Evolutionary conservation across 2,113 vertebrate species (phyloP).

Genomic region (rat (Rattus norvegicus)): DNA sequence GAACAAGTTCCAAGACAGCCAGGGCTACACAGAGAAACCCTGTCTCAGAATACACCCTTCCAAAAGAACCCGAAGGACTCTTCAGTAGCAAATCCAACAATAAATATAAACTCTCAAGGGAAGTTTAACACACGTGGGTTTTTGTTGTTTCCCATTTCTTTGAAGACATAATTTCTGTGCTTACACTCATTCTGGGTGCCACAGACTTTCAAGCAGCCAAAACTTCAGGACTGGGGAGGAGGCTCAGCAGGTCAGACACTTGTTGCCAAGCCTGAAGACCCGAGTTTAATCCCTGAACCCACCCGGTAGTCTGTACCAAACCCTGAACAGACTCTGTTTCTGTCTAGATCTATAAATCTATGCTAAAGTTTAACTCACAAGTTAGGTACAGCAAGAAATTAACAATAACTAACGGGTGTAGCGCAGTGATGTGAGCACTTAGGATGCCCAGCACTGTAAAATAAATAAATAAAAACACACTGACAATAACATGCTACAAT

Average conservation of each 20-base stretch:
- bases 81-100: slow-evolving; percentile 9
- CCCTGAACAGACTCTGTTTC: background rate
- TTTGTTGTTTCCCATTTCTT: background rate
- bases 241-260: too few relatives aligned
- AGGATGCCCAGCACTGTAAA: background rate
- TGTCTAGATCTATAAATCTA: background rate
- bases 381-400: background rate
- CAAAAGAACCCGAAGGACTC: background rate
- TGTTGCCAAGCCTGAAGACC: background rate
- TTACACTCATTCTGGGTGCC: background rate
- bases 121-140: slow-evolving; percentile 20
- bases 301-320: background rate
- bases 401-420: background rate
- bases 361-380: background rate
- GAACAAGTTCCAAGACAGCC: background rate
- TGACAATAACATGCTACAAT: background rate
- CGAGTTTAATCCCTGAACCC: background rate
- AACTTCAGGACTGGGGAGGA: background rate
- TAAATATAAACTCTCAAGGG: slow-evolving; percentile 9
- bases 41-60: too few relatives aligned
- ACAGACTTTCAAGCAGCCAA: slow-evolving; percentile 13
- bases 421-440: too few relatives aligned
- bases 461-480: too few relatives aligned
- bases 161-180: background rate
- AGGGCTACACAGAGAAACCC: background rate